phyloP scores from a whole-genome alignment of 2,888 invertebrate species.

The Allophyes oxyacanthae region DNA sequence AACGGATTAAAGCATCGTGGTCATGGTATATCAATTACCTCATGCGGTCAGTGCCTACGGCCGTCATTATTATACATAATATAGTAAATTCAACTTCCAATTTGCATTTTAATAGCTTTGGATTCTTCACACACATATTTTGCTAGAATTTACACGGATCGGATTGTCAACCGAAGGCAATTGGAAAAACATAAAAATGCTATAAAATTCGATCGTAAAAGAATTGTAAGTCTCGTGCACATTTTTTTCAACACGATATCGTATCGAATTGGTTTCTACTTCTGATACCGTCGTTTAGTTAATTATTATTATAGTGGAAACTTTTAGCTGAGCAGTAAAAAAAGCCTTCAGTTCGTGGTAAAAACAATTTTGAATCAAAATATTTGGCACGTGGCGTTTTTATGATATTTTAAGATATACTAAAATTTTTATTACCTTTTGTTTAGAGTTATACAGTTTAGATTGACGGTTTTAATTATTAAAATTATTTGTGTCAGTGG shows the following conservation, averaged over 20 bases:
- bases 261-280: conserved; percentile 58
- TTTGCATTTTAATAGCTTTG: conserved; percentile 82
- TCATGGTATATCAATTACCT: conserved; percentile 52
- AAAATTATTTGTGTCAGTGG: conserved; percentile 12
- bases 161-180: conserved; percentile 83
- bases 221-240: conserved; percentile 77
- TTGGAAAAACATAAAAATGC: conserved; percentile 85
- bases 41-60: conserved; percentile 43
- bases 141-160: conserved; percentile 84
- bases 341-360: conserved; percentile 35
- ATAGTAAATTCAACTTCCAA: conserved; percentile 70
- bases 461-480: conserved; percentile 9
- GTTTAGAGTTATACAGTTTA: conserved; percentile 14
- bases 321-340: conserved; percentile 56
- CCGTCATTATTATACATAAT: conserved; percentile 51
- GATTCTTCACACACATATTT: conserved; percentile 78
- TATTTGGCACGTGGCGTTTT: conserved; percentile 32
- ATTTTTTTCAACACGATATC: conserved; percentile 72
- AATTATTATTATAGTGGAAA: conserved; percentile 64
- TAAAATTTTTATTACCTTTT: conserved; percentile 12
- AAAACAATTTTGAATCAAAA: conserved; percentile 25
- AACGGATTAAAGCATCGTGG: conserved; percentile 29
- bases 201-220: conserved; percentile 86
- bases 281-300: conserved; percentile 62
- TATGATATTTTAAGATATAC: conserved; percentile 21